Percentiles rank a stretch among this genome's conserved stretches.
These are phyloP conservation scores for Drosophila gunungcola DNA, from an alignment of 1,140 invertebrate genomes.

Conservation along the genomic window DNA sequence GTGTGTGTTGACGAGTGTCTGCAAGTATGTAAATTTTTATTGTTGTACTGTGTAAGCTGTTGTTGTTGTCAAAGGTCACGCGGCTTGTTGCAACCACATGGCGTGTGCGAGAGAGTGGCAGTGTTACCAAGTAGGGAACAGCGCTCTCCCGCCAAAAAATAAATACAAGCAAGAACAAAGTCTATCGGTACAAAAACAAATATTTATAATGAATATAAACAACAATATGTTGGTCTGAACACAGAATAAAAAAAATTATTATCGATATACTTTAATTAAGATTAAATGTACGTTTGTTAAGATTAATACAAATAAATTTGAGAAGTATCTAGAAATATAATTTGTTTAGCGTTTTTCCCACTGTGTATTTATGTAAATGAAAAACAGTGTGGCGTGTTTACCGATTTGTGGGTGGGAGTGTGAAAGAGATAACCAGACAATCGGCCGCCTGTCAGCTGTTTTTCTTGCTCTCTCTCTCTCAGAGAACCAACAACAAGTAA, in stretches of 20 bases:
- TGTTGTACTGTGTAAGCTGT: conserved; percentile 17
- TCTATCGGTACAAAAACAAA: not conserved
- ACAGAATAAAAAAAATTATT: too few relatives aligned
- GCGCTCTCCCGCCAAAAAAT: conserved; percentile 25
- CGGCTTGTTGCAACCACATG: conserved; percentile 36
- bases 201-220: too few relatives aligned
- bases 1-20: conserved; percentile 4
- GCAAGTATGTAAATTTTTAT: conserved; percentile 22
- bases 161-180: not conserved
- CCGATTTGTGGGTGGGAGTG: not conserved
- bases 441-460: conserved; percentile 30
- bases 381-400: conserved; percentile 10
- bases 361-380: not conserved
- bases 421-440: conserved; percentile 29
- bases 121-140: conserved; percentile 3
- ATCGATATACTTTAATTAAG: too few relatives aligned
- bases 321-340: too few relatives aligned
- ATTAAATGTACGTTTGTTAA: too few relatives aligned
- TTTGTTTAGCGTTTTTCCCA: not conserved
- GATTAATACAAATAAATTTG: too few relatives aligned
- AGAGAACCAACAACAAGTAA: conserved; percentile 10
- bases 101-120: not conserved
- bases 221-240: too few relatives aligned
- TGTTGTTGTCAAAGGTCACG: conserved; percentile 56
- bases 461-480: not conserved